These are phyloP conservation scores for Conger conger DNA, from an alignment of 2,113 vertebrate genomes.

Conservation along the genomic window DNA sequence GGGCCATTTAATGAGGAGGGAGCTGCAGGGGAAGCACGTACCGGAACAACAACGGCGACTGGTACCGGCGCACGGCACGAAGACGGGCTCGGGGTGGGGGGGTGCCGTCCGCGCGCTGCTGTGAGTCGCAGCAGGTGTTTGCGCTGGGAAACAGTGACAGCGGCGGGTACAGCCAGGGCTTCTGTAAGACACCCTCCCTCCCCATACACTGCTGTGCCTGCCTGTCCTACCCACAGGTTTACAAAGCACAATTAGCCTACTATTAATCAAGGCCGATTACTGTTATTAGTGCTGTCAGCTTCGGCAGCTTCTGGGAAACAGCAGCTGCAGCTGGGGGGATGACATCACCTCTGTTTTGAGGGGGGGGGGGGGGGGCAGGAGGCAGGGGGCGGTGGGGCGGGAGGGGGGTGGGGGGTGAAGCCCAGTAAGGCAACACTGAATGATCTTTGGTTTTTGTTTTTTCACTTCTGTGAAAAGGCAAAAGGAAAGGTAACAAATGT, in stretches of 20 bases:
- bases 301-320: constrained; percentile 26
- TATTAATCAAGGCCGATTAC: constrained; percentile 34
- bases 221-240: constrained; percentile 24
- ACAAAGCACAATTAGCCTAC: constrained; percentile 34
- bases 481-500: not conserved
- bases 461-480: not conserved
- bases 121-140: not conserved
- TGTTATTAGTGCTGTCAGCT: constrained; percentile 32
- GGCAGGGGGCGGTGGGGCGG: too few relatives aligned
- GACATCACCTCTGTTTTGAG: not conserved
- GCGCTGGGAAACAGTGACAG: not conserved
- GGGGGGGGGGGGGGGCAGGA: not conserved
- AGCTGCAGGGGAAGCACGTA: not conserved
- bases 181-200: not conserved
- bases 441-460: not conserved
- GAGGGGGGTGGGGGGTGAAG: not conserved
- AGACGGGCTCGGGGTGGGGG: not conserved
- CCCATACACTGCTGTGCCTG: not conserved
- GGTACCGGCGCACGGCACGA: too few relatives aligned
- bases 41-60: too few relatives aligned
- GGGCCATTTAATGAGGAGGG: not conserved
- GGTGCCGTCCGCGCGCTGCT: not conserved
- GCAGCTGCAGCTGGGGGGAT: constrained; percentile 21
- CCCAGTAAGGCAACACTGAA: not conserved
- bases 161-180: not conserved